Percentiles rank a stretch among this genome's conserved stretches.
phyloP scores from a whole-genome alignment of 2,113 vertebrate species.

The Brienomyrus brachyistius region DNA sequence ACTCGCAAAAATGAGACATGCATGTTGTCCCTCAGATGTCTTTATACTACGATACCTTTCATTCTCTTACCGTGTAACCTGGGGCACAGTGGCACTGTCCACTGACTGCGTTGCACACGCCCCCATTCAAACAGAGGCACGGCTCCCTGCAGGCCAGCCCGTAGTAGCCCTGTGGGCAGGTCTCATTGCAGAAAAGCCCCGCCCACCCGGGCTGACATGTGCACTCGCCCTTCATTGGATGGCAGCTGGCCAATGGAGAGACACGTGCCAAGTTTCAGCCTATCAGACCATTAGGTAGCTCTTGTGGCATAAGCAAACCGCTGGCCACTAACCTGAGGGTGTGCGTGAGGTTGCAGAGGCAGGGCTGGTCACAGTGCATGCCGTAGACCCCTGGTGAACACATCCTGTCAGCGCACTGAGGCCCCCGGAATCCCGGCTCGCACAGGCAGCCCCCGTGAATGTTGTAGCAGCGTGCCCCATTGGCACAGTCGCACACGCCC shows the following conservation, averaged over 20 bases:
- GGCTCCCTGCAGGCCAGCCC: conserved; percentile 74
- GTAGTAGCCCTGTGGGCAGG: conserved; percentile 70
- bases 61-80: conserved; percentile 69
- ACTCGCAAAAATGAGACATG: background rate
- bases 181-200: conserved; percentile 81
- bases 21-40: background rate
- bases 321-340: conserved; percentile 47
- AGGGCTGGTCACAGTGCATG: conserved; percentile 65
- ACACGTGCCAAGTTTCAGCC: background rate
- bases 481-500: conserved; percentile 74
- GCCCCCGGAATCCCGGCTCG: conserved; percentile 76
- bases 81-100: conserved; percentile 73
- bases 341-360: conserved; percentile 73
- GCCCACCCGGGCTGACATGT: conserved; percentile 79
- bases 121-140: conserved; percentile 82
- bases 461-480: conserved; percentile 79
- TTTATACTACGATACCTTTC: background rate
- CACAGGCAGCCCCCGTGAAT: conserved; percentile 82
- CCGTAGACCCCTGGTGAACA: conserved; percentile 70
- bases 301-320: background rate
- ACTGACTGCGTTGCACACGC: conserved; percentile 66
- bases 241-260: conserved; percentile 64
- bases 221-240: conserved; percentile 85
- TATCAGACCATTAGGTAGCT: background rate
- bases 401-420: conserved; percentile 68